Conservation (phyloP, 1,140 invertebrate species). For the Lepidurus arcticus region DNA sequence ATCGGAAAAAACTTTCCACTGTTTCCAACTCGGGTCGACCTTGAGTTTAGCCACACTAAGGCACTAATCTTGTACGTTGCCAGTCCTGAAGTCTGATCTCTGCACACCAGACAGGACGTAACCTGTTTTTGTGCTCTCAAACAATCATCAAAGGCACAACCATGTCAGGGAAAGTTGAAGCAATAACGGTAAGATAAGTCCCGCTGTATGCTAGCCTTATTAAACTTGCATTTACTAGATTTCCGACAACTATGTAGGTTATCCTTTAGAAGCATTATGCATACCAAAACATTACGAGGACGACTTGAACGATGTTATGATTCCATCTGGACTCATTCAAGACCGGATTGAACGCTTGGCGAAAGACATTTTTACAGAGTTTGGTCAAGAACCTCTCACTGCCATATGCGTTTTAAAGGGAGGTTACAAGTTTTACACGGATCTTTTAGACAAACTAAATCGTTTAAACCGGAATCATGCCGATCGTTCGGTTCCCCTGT, state of each 20-base stretch:
- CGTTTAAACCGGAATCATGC: constrained; percentile 44
- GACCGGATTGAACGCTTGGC: constrained; percentile 56
- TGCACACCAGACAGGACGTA: too few relatives aligned
- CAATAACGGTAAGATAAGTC: too few relatives aligned
- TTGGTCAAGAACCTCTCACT: constrained; percentile 49
- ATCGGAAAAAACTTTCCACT: too few relatives aligned
- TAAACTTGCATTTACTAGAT: constrained; percentile 42
- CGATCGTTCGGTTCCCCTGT: constrained; percentile 46
- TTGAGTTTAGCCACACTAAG: too few relatives aligned
- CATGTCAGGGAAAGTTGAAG: too few relatives aligned
- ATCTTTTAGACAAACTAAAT: constrained; percentile 54
- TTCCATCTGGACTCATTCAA: constrained; percentile 54
- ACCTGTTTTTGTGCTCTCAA: too few relatives aligned
- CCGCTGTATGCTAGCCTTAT: too few relatives aligned
- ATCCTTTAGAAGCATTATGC: constrained; percentile 50
- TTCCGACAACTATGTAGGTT: constrained; percentile 48
- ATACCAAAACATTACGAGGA: constrained; percentile 54
- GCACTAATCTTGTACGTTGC: too few relatives aligned
- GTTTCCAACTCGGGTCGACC: too few relatives aligned
- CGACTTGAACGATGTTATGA: constrained; percentile 51
- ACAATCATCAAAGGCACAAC: too few relatives aligned
- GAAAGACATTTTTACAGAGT: constrained; percentile 52
- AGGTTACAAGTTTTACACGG: constrained; percentile 59
- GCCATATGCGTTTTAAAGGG: constrained; percentile 59
- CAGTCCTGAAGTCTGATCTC: too few relatives aligned